Evolutionary conservation across 2,888 invertebrate genomes (phyloP), one percentile per base, ranked within the genome.

Genomic region (Tethea ocularis): DNA sequence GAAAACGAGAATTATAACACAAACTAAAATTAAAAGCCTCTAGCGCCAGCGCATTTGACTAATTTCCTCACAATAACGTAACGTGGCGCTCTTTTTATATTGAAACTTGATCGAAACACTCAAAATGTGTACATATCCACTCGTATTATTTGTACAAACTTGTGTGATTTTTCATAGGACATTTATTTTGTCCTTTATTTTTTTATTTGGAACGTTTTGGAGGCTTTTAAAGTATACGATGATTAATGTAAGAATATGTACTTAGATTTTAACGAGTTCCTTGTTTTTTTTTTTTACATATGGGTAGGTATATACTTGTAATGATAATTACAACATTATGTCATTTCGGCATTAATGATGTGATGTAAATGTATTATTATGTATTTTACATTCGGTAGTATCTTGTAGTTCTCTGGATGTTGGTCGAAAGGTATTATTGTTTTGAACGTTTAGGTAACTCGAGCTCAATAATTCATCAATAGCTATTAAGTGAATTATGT

Each of bases 191-290:
- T 76, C 74, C 77, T 77, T 72, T 78, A 70, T 74, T 80, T 78
- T 81, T 78, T 82, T 74, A 79, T 83, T 88, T 86, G 82, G 77
- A 80, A 85, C 82, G 80, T 82, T 88, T 93, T 88, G 89, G 93
- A 93, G 93, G 93, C 92, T 92, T 92, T 88, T 90, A 87, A 89
- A 87, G 91, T 92, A 92, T 92, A 92, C 91, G 92, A 91, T 73
- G 80, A 82, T 82, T 84, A 89, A 86, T 87, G 75, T 92, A 89
- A 90, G 91, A 84, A 84, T 88, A 89, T 86, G 91, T 92, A 93
- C 91, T 93, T 92, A 93, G 91, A 83, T 86, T 69, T 46, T 91
- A 87, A 88, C 81, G 79, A 89, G 91, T 91, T 91, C 91, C 91
- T 91, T 84, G 80, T 77, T 86, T 84, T 33, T 29, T 84, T 33